Evolutionary conservation across 1,140 invertebrate genomes (phyloP).

Genomic region (Oryctes rhinoceros): DNA sequence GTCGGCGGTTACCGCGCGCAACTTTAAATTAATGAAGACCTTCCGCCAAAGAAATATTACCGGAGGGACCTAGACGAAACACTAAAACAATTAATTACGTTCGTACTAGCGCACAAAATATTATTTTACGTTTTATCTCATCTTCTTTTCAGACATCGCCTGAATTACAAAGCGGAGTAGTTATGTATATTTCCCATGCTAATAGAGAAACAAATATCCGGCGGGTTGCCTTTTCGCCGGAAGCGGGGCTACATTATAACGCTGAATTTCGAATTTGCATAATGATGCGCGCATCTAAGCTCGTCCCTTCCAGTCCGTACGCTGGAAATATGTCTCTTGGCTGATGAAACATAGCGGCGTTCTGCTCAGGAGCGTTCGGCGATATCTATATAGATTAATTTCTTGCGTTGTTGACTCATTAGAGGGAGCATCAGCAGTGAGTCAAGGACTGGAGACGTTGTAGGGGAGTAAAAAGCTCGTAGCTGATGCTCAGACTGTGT

Average conservation of each 20-base stretch:
- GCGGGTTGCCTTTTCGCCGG: neutral
- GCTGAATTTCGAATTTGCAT: slow-evolving; percentile 17
- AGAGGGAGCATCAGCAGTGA: slow-evolving; percentile 5
- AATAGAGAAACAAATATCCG: slow-evolving; percentile 35
- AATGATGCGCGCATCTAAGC: neutral
- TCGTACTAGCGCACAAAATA: neutral
- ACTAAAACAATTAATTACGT: slow-evolving; percentile 31
- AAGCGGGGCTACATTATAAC: neutral
- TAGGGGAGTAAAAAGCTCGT: neutral
- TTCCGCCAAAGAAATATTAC: slow-evolving; percentile 3
- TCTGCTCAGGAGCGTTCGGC: neutral
- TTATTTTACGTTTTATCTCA: slow-evolving; percentile 35
- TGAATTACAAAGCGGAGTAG: slow-evolving; percentile 2
- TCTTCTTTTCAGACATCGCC: neutral
- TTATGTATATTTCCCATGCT: slow-evolving; percentile 8
- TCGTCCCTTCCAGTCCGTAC: neutral
- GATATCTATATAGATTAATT: slow-evolving; percentile 33
- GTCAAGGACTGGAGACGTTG: neutral
- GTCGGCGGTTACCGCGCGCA: neutral
- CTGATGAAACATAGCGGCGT: neutral
- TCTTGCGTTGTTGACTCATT: slow-evolving; percentile 33
- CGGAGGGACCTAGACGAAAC: slow-evolving; percentile 22
- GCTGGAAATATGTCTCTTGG: neutral
- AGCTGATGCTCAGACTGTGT: neutral
- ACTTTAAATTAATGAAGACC: slow-evolving; percentile 19